Evolutionary conservation across 1,140 invertebrate genomes (phyloP).

Genomic region (Mercenaria mercenaria): DNA sequence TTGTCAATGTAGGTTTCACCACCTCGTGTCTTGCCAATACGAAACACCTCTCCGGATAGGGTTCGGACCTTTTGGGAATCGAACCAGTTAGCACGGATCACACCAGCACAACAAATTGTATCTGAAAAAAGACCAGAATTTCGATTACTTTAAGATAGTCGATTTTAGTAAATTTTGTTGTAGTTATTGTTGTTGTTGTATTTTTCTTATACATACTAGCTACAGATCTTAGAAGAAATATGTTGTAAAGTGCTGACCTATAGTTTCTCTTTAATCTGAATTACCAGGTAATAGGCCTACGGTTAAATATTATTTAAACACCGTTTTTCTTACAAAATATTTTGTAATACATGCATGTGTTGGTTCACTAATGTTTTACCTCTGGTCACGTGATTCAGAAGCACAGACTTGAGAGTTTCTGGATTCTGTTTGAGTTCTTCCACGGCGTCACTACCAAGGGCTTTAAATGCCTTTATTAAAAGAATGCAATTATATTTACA

Average conservation of each 20-base stretch:
- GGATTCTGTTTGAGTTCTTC: slow-evolving; percentile 46
- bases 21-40: not conserved
- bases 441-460: slow-evolving; percentile 51
- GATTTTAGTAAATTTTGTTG: not conserved
- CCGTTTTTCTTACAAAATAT: no score
- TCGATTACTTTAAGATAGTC: no score
- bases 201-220: not conserved
- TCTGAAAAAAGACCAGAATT: slow-evolving; percentile 36
- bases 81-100: slow-evolving; percentile 30
- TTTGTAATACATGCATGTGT: no score
- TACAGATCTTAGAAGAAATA: no score
- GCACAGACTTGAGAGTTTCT: slow-evolving; percentile 52
- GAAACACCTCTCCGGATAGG: not conserved
- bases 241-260: no score
- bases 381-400: slow-evolving; percentile 69
- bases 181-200: not conserved
- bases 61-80: slow-evolving; percentile 4
- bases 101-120: slow-evolving; percentile 43
- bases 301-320: no score
- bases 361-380: no score
- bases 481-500: not conserved
- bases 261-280: no score
- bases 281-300: no score
- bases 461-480: slow-evolving; percentile 60
- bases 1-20: slow-evolving; percentile 49